These are phyloP conservation scores for Meloidogyne floridensis DNA, from an alignment of 1,140 invertebrate genomes.

Conservation along the genomic window DNA sequence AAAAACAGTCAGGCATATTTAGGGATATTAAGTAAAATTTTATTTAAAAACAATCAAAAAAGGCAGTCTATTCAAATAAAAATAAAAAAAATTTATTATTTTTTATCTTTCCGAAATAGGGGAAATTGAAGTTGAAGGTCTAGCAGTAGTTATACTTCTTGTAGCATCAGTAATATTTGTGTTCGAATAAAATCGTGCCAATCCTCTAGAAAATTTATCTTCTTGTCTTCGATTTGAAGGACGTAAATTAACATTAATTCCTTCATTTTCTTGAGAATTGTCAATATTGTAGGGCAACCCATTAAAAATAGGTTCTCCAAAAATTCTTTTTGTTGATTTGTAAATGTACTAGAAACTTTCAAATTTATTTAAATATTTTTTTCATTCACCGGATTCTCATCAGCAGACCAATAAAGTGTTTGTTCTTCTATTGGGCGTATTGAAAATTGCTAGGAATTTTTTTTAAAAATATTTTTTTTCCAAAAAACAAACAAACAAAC, in stretches of 20 bases:
- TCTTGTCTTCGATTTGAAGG: neutral
- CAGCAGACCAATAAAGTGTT: slow-evolving; percentile 64
- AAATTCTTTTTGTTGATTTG: slow-evolving; percentile 62
- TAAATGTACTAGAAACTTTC: slow-evolving; percentile 53
- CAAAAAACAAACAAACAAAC: neutral
- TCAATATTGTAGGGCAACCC: slow-evolving; percentile 49
- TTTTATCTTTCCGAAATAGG: no score
- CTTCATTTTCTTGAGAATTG: neutral
- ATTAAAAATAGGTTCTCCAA: slow-evolving; percentile 57
- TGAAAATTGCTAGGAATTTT: slow-evolving; percentile 42
- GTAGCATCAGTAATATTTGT: neutral
- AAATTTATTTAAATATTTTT: no score
- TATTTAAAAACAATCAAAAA: no score
- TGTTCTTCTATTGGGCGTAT: slow-evolving; percentile 63
- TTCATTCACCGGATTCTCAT: slow-evolving; percentile 56
- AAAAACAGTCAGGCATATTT: no score
- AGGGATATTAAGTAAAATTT: no score
- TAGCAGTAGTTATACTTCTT: no score
- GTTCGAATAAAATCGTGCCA: neutral
- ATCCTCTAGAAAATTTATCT: neutral
- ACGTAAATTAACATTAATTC: neutral
- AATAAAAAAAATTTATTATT: no score
- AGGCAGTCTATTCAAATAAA: no score
- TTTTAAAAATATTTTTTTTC: neutral
- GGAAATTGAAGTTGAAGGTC: no score